These are phyloP conservation scores for Hippocampus comes DNA, from an alignment of 2,113 vertebrate species.

Conservation along the genomic window DNA sequence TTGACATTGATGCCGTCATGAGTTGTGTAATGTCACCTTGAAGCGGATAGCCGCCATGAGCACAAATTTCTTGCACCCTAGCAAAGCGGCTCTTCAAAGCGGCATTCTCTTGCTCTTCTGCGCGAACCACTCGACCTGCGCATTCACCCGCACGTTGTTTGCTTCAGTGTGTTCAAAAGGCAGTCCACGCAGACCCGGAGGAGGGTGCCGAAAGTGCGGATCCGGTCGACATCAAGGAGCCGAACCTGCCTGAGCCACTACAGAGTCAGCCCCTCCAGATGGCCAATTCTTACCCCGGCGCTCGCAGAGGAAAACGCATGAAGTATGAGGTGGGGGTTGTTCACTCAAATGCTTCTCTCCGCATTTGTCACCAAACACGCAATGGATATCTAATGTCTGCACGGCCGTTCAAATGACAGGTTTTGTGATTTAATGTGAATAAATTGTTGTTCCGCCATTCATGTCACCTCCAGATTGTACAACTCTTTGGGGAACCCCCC, in stretches of 20 bases:
- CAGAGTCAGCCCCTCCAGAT: conserved; percentile 76
- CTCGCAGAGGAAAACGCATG: conserved; percentile 86
- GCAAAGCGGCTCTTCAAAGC: background rate
- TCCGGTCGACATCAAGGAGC: conserved; percentile 77
- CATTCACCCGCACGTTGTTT: conserved; percentile 10
- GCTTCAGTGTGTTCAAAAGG: conserved; percentile 83
- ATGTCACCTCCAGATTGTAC: no score
- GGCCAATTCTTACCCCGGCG: conserved; percentile 69
- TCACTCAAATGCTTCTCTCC: background rate
- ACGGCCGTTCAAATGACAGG: background rate
- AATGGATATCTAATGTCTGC: background rate
- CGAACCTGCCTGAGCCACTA: conserved; percentile 80
- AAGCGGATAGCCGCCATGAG: background rate
- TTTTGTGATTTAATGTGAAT: no score
- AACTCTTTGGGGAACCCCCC: no score
- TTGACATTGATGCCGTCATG: background rate
- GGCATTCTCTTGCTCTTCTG: background rate
- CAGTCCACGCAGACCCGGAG: conserved; percentile 55
- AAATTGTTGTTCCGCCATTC: no score
- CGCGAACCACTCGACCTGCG: background rate
- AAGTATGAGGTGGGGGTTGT: conserved; percentile 79
- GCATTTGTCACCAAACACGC: no score
- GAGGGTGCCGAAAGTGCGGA: conserved; percentile 76
- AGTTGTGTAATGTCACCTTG: background rate
- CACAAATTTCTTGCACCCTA: background rate